Evolutionary conservation across 2,113 vertebrate species (phyloP).

Genomic region (Centropus unirufus): DNA sequence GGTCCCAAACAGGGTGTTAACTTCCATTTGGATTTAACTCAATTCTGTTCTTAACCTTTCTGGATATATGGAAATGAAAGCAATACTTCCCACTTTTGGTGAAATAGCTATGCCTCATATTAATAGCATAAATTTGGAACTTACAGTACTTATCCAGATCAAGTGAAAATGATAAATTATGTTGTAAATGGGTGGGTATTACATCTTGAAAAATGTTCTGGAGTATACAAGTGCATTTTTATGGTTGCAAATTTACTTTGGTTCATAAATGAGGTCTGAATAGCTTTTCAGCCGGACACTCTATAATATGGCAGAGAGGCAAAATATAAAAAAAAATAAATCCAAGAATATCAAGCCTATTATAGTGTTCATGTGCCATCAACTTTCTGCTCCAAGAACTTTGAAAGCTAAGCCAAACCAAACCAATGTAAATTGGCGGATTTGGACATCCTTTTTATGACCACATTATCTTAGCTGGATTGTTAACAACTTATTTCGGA

Average conservation of each 20-base stretch:
- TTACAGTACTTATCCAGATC: slow-evolving; percentile 35
- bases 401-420: slow-evolving; percentile 87
- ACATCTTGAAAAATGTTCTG: slow-evolving; percentile 59
- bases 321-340: slow-evolving; percentile 54
- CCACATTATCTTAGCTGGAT: slow-evolving; percentile 88
- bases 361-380: slow-evolving; percentile 86
- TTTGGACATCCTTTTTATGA: slow-evolving; percentile 87
- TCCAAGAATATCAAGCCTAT: slow-evolving; percentile 84
- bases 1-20: neutral
- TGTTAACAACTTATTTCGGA: slow-evolving; percentile 88
- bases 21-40: slow-evolving; percentile 33
- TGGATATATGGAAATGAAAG: slow-evolving; percentile 13
- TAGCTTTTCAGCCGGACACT: slow-evolving; percentile 73
- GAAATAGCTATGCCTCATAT: slow-evolving; percentile 13
- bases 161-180: slow-evolving; percentile 59
- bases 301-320: slow-evolving; percentile 80
- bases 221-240: slow-evolving; percentile 49
- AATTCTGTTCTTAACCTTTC: slow-evolving; percentile 8
- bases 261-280: slow-evolving; percentile 75
- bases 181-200: slow-evolving; percentile 48
- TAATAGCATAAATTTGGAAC: slow-evolving; percentile 39
- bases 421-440: slow-evolving; percentile 89
- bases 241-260: slow-evolving; percentile 67
- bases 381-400: slow-evolving; percentile 86
- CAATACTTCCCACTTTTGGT: neutral